phyloP scores from a whole-genome alignment of 53 echinoderm and acorn worm species.

The Hippasteria phrygiana region DNA sequence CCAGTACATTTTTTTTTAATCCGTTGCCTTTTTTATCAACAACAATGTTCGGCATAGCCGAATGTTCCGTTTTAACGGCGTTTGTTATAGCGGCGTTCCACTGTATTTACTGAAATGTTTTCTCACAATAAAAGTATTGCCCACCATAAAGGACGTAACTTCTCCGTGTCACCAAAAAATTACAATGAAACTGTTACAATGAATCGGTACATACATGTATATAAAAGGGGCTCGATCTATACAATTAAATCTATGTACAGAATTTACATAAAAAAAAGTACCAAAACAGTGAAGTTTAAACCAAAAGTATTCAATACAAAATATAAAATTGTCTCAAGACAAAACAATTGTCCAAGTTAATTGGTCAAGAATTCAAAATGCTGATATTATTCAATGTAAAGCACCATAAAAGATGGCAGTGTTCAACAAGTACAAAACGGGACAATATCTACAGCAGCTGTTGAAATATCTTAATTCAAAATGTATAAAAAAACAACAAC shows the following conservation, averaged over 20 bases:
- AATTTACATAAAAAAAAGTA: not conserved
- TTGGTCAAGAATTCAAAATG: not conserved
- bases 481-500: no score
- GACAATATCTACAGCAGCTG: no score
- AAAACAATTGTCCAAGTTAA: not conserved
- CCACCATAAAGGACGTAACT: no score
- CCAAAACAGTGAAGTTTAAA: not conserved
- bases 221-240: not conserved
- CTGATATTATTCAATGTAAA: not conserved
- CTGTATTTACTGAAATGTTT: no score
- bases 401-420: slow-evolving; percentile 1
- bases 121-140: no score
- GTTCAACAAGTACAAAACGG: not conserved
- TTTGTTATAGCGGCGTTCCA: no score
- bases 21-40: no score
- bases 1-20: no score
- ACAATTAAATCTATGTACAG: not conserved
- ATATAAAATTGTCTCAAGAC: not conserved
- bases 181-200: not conserved
- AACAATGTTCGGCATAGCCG: no score
- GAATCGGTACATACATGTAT: not conserved
- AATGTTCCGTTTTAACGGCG: no score
- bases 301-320: slow-evolving; percentile 7
- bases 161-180: no score
- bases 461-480: no score